A percentile compares a stretch with the other conserved stretches of the same genome.
phyloP scores from a whole-genome alignment of 2,113 vertebrate genomes.

The Aphelocoma coerulescens region DNA sequence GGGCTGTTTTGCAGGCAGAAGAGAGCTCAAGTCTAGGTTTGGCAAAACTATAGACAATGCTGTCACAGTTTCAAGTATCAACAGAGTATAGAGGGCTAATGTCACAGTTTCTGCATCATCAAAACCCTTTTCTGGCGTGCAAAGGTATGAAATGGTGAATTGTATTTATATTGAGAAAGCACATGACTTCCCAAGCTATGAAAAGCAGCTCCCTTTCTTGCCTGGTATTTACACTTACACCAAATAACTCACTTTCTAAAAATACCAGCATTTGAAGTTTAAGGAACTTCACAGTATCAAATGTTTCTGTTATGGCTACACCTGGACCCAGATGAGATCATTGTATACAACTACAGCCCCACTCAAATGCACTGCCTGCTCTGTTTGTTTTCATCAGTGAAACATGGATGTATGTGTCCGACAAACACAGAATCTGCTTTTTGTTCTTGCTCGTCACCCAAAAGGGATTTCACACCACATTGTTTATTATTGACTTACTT shows the following conservation, averaged over 20 bases:
- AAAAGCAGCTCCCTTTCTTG: not conserved
- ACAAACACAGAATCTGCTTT: slow-evolving; percentile 54
- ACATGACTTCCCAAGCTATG: not conserved
- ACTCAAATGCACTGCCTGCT: slow-evolving; percentile 11
- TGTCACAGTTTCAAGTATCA: not conserved
- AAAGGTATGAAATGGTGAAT: not conserved
- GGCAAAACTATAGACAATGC: not conserved
- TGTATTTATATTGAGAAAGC: not conserved
- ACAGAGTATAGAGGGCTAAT: not conserved
- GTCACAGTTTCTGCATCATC: not conserved
- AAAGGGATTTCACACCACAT: slow-evolving; percentile 18
- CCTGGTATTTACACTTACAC: not conserved
- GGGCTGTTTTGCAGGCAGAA: not conserved
- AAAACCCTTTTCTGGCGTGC: not conserved
- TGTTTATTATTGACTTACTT: not conserved
- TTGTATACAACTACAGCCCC: slow-evolving; percentile 6
- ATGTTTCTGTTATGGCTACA: slow-evolving; percentile 44
- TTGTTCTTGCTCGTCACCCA: slow-evolving; percentile 57
- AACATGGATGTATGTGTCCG: not conserved
- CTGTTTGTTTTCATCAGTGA: slow-evolving; percentile 68
- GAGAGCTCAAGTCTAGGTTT: not conserved
- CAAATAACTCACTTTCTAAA: not conserved
- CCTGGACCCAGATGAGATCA: slow-evolving; percentile 54
- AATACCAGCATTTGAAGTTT: not conserved
- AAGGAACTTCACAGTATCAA: not conserved